Conservation (phyloP, 2,888 invertebrate genomes). For the Prosopocoilus inquinatus region DNA sequence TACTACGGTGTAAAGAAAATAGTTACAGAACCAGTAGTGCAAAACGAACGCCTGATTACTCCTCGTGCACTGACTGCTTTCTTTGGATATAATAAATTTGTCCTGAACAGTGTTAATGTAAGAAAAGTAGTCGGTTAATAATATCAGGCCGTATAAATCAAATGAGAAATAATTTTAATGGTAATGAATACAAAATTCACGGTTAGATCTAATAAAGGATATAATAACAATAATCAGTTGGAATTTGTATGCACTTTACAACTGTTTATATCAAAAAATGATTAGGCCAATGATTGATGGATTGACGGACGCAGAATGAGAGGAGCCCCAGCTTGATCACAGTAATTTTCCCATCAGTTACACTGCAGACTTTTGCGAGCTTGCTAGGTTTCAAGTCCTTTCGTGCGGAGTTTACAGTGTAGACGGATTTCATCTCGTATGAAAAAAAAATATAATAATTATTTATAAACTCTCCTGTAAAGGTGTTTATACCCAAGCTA, state of each 20-base stretch:
- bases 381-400: neutral
- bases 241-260: conserved; percentile 49
- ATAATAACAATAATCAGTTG: conserved; percentile 50
- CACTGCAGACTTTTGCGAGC: conserved; percentile 14
- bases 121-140: neutral
- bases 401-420: neutral
- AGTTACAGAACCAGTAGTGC: no score
- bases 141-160: conserved; percentile 24
- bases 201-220: conserved; percentile 47
- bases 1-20: no score
- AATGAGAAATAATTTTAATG: conserved; percentile 22
- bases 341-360: conserved; percentile 50
- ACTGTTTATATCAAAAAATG: conserved; percentile 51
- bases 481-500: no score
- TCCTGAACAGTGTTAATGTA: neutral
- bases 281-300: conserved; percentile 50
- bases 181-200: conserved; percentile 43
- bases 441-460: no score
- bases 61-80: no score
- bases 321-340: conserved; percentile 40
- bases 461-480: no score
- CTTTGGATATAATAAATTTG: neutral
- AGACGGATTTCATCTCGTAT: no score
- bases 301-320: conserved; percentile 43
- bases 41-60: no score